Conservation (phyloP, 2,113 vertebrate genomes). For the Onychostoma macrolepis region DNA sequence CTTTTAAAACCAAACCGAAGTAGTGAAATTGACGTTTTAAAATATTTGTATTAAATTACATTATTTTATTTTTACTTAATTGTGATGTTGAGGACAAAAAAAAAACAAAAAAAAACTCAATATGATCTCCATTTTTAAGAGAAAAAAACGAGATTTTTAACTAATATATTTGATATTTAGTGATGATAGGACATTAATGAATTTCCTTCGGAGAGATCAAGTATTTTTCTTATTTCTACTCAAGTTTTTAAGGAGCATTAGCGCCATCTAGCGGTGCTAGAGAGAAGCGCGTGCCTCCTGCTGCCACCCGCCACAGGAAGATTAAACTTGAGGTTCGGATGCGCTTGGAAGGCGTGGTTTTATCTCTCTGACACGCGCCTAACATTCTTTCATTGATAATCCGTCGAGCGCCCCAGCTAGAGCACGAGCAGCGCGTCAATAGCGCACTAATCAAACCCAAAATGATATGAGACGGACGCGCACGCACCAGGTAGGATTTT, state of each 20-base stretch:
- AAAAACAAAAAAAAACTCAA: too few relatives aligned
- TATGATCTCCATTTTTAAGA: background rate
- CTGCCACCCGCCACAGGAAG: background rate
- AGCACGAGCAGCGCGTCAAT: constrained; percentile 57
- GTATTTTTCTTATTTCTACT: background rate
- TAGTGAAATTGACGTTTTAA: too few relatives aligned
- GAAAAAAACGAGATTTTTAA: background rate
- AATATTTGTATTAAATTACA: too few relatives aligned
- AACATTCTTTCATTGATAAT: constrained; percentile 67
- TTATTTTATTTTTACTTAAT: background rate
- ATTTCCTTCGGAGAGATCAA: background rate
- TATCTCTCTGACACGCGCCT: constrained; percentile 66
- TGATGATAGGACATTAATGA: background rate
- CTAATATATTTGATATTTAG: background rate
- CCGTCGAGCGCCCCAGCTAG: constrained; percentile 56
- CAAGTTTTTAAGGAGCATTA: background rate
- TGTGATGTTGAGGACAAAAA: background rate
- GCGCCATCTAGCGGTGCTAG: background rate
- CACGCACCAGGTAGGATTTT: constrained; percentile 26
- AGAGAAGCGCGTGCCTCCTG: background rate
- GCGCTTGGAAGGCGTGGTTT: constrained; percentile 73
- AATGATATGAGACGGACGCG: constrained; percentile 48
- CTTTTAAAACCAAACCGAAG: too few relatives aligned
- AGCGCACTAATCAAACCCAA: constrained; percentile 48
- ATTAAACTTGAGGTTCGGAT: constrained; percentile 47